These are phyloP conservation scores for Trochalopteron elliotii DNA, from an alignment of 2,113 vertebrate genomes.

Conservation along the genomic window DNA sequence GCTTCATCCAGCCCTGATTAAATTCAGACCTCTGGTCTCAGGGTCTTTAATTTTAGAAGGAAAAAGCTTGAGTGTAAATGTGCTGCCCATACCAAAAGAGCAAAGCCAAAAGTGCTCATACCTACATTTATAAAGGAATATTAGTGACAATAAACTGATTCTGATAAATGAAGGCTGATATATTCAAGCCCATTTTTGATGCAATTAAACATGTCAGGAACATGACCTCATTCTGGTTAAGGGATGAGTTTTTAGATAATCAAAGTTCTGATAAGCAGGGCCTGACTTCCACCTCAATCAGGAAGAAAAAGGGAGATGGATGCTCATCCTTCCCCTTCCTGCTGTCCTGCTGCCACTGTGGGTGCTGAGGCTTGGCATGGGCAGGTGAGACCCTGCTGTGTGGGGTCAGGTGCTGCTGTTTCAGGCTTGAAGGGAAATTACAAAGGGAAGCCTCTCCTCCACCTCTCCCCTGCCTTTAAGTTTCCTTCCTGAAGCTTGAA, in stretches of 20 bases:
- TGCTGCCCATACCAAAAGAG: not conserved
- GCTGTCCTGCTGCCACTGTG: not conserved
- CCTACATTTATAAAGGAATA: not conserved
- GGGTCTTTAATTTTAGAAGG: not conserved
- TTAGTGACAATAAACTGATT: not conserved
- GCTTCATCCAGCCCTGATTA: not conserved
- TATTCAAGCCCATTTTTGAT: not conserved
- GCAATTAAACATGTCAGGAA: not conserved
- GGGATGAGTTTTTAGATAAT: not conserved
- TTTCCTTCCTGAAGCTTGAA: not conserved
- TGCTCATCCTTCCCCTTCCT: fast-evolving
- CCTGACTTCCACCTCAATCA: not conserved
- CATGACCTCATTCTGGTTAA: not conserved
- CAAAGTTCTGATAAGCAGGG: not conserved
- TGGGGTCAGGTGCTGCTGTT: fast-evolving
- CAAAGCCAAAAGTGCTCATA: not conserved
- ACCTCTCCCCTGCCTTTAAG: not conserved
- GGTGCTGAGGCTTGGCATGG: not conserved
- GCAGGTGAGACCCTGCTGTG: fast-evolving
- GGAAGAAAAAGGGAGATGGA: not conserved
- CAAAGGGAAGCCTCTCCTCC: not conserved
- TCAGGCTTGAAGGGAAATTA: not conserved
- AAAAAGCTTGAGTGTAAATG: not conserved
- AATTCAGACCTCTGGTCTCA: not conserved
- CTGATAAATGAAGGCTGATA: not conserved